phyloP scores from a whole-genome alignment of 2,797 vertebrate genomes.

The Epinephelus malabaricus region DNA sequence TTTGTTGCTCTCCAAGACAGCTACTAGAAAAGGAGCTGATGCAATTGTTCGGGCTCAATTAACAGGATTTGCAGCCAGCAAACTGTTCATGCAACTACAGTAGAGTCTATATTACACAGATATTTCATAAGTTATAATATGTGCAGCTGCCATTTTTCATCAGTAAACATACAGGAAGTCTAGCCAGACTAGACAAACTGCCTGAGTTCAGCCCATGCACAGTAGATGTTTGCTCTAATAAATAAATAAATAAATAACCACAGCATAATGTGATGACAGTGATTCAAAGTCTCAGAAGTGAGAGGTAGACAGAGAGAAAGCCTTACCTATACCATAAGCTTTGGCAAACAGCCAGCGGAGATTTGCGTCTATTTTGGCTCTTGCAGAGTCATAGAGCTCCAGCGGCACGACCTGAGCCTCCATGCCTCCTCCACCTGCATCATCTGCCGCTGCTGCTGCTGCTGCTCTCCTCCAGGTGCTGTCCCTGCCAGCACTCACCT shows the following conservation, averaged over 20 bases:
- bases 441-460: conserved; percentile 73
- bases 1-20: neutral
- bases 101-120: neutral
- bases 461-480: conserved; percentile 90
- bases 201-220: neutral
- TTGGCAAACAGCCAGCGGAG: conserved; percentile 97
- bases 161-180: too few species aligned
- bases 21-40: neutral
- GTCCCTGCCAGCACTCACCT: conserved; percentile 87
- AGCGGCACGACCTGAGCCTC: conserved; percentile 89
- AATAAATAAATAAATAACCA: neutral
- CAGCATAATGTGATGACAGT: neutral
- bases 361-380: conserved; percentile 98
- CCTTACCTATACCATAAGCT: conserved; percentile 94
- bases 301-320: neutral
- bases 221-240: neutral
- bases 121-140: neutral
- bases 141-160: neutral
- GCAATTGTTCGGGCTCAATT: neutral
- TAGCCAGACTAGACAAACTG: too few species aligned
- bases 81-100: neutral
- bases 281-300: neutral
- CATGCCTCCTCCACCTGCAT: conserved; percentile 62
- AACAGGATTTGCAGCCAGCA: neutral
- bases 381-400: conserved; percentile 95